Evolutionary conservation across 1,140 invertebrate species (phyloP), one percentile per base, ranked within the genome.

Genomic region (Hormaphis cornu): DNA sequence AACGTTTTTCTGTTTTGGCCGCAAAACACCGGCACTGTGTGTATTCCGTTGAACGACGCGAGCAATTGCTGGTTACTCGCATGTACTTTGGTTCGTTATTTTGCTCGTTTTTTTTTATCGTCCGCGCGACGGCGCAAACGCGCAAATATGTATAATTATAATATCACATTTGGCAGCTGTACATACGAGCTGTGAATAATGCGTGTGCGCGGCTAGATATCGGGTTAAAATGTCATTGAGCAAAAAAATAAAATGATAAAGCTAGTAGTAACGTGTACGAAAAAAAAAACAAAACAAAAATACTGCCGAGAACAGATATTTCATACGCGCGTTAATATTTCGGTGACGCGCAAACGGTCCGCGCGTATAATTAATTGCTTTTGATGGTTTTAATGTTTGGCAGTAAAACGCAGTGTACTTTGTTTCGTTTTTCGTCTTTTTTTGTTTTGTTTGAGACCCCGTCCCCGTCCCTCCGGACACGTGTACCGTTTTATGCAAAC

Each of bases 401-500:
- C 40, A 33, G 59, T 63, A 63, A 63, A 63, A 48, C 40, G 59
- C 59, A 63, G 42, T 28, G 56, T 40, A 33, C 56, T 40, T 44
- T 56, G 53, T 56, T 56, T 44, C 22, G 40, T 28, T 61, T 3
- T 52, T 44, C 18, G 33, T 54, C 18, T 54, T 33, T 54, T 20
- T 54, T 35, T 33, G 9, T 50, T 14, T 42, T 50, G 1, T 24
- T 12, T 50, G 10, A 24, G 26, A 20, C 44, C 26, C 42, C 59
- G 9, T 20, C 42, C 44, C 37, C n/a, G 7, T 3, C 59, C 59
- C 42, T n/a, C 8, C 59, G 59, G 59, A 63, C 59, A 63, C 59
- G 59, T 46, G 59, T 63, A 63, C 59, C 59, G 28, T 46, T 46
- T 63, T 63, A 63, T 33, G 59, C 59, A 48, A 63, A 63, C 59